phyloP scores from a whole-genome alignment of 2,113 vertebrate genomes.

The Meles meles region DNA sequence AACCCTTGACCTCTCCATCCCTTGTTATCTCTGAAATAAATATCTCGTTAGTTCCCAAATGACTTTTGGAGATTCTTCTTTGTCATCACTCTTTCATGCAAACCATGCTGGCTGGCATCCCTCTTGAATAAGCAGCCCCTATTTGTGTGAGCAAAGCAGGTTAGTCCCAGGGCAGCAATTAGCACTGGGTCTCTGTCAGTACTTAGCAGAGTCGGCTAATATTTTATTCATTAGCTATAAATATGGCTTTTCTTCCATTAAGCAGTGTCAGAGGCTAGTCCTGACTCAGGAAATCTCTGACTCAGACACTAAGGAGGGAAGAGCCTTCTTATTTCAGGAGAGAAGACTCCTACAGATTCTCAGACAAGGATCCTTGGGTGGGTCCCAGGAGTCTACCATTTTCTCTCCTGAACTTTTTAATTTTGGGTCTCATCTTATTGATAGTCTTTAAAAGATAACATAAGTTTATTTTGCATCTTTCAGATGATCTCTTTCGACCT shows the following conservation, averaged over 20 bases:
- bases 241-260: background rate
- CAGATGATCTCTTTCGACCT: background rate
- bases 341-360: background rate
- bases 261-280: background rate
- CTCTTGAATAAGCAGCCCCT: background rate
- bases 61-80: background rate
- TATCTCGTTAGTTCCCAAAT: background rate
- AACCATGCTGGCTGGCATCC: background rate
- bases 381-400: background rate
- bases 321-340: background rate
- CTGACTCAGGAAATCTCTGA: conserved; percentile 41
- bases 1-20: background rate
- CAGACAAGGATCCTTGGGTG: background rate
- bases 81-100: background rate
- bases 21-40: background rate
- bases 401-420: background rate
- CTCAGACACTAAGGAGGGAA: background rate
- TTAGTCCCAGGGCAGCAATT: background rate
- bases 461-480: background rate
- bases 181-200: background rate
- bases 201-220: background rate
- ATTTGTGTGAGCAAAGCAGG: conserved; percentile 5
- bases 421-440: background rate
- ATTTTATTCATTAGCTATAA: conserved; percentile 48
- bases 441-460: background rate